These are phyloP conservation scores for Bergia sp. DNA, from an alignment of 92 coral and sea anemone genomes.

Conservation along the genomic window DNA sequence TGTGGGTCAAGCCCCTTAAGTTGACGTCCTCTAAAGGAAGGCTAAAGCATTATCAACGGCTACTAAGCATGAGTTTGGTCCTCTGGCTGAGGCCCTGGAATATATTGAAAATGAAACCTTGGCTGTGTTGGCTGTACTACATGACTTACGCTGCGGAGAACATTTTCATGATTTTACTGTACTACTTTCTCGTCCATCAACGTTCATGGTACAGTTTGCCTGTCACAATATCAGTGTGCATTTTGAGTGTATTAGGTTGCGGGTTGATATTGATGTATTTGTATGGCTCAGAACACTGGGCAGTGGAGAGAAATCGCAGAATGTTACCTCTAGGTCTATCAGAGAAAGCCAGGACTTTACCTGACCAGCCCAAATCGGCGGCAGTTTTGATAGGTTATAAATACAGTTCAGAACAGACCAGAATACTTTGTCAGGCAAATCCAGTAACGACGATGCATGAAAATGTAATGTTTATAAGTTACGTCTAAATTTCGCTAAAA, in stretches of 20 bases:
- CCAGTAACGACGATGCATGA: neutral
- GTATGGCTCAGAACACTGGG: neutral
- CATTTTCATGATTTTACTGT: slow-evolving; percentile 35
- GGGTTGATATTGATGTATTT: neutral
- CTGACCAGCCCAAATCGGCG: neutral
- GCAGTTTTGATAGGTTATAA: too few relatives aligned
- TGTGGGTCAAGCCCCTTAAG: neutral
- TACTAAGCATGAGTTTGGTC: neutral
- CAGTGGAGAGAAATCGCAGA: neutral
- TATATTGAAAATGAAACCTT: neutral
- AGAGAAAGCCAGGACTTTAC: neutral
- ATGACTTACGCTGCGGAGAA: slow-evolving; percentile 31
- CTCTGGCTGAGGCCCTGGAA: slow-evolving; percentile 3
- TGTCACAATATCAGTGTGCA: slow-evolving; percentile 45
- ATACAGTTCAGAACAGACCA: neutral
- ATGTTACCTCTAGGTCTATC: neutral
- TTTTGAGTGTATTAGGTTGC: slow-evolving; percentile 13
- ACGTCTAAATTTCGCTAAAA: neutral
- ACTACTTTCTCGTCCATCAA: neutral
- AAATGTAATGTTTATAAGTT: neutral
- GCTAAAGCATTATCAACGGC: neutral
- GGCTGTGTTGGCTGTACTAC: neutral
- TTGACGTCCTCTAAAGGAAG: neutral
- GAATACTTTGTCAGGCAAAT: neutral
- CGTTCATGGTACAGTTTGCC: slow-evolving; percentile 37